These are phyloP conservation scores for Pangasius larnaudii DNA, from an alignment of 2,797 vertebrate genomes.

Conservation along the genomic window DNA sequence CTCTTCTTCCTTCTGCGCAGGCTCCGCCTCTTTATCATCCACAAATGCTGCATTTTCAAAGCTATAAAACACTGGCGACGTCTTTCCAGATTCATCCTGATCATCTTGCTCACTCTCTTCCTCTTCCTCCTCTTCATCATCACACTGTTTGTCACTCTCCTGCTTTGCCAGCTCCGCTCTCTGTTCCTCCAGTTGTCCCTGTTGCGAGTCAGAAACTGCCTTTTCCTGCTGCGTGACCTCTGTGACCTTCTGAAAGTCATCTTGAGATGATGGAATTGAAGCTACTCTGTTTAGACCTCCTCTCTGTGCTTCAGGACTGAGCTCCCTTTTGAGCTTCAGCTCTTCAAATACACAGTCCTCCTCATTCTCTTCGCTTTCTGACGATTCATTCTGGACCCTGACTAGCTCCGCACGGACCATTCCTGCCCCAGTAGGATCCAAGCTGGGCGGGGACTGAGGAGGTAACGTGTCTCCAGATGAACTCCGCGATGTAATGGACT, in stretches of 20 bases:
- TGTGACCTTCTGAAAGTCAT: conserved; percentile 50
- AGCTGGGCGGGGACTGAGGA: conserved; percentile 57
- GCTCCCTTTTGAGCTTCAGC: conserved; percentile 56
- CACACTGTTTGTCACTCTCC: conserved; percentile 44
- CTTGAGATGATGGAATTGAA: conserved; percentile 43
- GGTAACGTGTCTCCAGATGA: conserved; percentile 57
- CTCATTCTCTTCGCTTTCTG: conserved; percentile 79
- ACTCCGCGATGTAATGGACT: conserved; percentile 50
- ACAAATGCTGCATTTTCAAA: conserved; percentile 92
- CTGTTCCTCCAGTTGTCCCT: conserved; percentile 36
- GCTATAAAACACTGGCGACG: conserved; percentile 78
- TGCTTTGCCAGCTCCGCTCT: conserved; percentile 44
- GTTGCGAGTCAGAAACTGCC: neutral
- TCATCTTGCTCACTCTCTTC: conserved; percentile 72
- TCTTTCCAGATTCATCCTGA: conserved; percentile 65
- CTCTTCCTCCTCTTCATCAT: conserved; percentile 66
- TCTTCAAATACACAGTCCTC: conserved; percentile 73
- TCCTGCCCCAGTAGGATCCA: conserved; percentile 65
- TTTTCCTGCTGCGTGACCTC: conserved; percentile 40
- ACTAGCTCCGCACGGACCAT: conserved; percentile 79
- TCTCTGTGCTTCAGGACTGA: conserved; percentile 41
- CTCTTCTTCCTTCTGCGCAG: conserved; percentile 68
- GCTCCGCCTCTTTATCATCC: conserved; percentile 82
- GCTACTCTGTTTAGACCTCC: conserved; percentile 42
- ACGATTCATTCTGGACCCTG: conserved; percentile 83